These are phyloP conservation scores for Achroia grisella DNA, from an alignment of 1,140 invertebrate species.

Conservation along the genomic window DNA sequence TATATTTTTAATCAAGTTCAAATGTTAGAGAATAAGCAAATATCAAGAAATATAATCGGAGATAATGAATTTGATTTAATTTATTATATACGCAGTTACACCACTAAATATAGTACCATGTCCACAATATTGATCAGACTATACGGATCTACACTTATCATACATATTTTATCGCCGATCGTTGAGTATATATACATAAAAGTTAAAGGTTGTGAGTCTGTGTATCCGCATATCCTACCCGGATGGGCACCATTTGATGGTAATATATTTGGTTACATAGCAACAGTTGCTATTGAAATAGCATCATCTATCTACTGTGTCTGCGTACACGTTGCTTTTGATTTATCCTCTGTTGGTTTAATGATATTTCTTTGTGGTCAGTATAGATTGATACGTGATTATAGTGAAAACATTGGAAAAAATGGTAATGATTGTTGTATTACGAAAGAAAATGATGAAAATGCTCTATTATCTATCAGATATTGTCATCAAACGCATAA, in stretches of 20 bases:
- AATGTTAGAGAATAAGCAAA: conserved; percentile 32
- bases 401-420: conserved; percentile 36
- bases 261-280: conserved; percentile 23
- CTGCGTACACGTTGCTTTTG: conserved; percentile 37
- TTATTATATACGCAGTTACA: conserved; percentile 26
- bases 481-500: conserved; percentile 34
- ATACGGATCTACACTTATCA: conserved; percentile 32
- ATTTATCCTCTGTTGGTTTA: conserved; percentile 34
- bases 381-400: conserved; percentile 30
- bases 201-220: conserved; percentile 7
- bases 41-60: conserved; percentile 31
- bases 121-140: conserved; percentile 24
- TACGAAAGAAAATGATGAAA: conserved; percentile 23
- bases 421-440: conserved; percentile 20
- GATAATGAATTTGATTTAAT: conserved; percentile 14
- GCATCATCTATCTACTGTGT: conserved; percentile 40
- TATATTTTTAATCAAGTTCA: conserved; percentile 21
- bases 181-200: conserved; percentile 25
- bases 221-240: conserved; percentile 40
- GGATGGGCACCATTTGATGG: conserved; percentile 33
- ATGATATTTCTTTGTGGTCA: conserved; percentile 57
- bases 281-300: conserved; percentile 27
- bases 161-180: conserved; percentile 42
- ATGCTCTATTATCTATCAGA: conserved; percentile 36
- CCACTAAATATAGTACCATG: conserved; percentile 21